phyloP scores from a whole-genome alignment of 2,888 invertebrate species.

The Heliconius charithonia region DNA sequence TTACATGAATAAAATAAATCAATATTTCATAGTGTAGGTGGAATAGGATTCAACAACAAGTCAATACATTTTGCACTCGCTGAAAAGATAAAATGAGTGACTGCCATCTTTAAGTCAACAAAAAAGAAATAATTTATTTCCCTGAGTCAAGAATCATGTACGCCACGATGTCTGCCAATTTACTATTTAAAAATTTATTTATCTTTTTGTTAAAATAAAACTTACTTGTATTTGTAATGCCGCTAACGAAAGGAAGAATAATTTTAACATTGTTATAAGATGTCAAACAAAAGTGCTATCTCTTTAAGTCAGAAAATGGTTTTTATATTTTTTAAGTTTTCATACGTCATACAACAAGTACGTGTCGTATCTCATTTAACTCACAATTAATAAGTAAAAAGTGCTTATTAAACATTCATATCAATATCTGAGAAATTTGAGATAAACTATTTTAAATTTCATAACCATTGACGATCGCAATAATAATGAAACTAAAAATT shows the following conservation, averaged over 20 bases:
- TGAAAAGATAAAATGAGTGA: too few species aligned
- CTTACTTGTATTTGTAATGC: constrained; percentile 37
- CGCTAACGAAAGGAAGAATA: constrained; percentile 16
- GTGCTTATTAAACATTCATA: neutral
- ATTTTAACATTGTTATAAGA: constrained; percentile 27
- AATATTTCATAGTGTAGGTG: too few species aligned
- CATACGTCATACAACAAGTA: constrained; percentile 39
- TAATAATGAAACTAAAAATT: neutral
- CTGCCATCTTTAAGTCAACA: too few species aligned
- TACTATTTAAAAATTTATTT: neutral
- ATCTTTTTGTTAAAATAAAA: neutral
- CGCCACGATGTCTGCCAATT: neutral
- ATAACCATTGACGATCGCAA: neutral
- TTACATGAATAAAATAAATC: too few species aligned
- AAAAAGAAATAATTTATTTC: too few species aligned
- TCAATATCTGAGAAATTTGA: neutral
- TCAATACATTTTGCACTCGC: too few species aligned
- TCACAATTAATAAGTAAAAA: neutral
- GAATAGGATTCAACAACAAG: too few species aligned
- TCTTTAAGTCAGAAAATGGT: neutral
- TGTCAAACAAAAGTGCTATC: neutral
- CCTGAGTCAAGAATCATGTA: too few species aligned
- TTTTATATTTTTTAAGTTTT: constrained; percentile 18
- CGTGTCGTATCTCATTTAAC: constrained; percentile 46
- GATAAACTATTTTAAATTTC: neutral